These are phyloP conservation scores for Sebastes flavidus DNA, from an alignment of 2,797 vertebrate genomes.

Conservation along the genomic window DNA sequence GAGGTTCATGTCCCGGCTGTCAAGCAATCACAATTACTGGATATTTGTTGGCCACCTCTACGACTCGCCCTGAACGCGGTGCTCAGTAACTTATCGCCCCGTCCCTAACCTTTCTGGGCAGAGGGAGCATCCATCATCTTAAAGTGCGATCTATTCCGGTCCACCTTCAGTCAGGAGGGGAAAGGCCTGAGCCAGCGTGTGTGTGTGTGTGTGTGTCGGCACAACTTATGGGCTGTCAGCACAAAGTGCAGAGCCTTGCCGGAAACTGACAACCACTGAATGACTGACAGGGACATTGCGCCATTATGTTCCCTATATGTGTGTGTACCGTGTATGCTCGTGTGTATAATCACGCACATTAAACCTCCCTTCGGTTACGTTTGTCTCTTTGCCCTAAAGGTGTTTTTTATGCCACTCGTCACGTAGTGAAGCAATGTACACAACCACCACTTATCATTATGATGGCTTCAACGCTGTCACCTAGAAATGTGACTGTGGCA, in stretches of 20 bases:
- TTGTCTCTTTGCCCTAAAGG: constrained; percentile 43
- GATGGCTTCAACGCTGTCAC: constrained; percentile 88
- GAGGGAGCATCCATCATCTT: constrained; percentile 79
- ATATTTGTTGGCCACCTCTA: constrained; percentile 63
- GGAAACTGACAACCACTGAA: constrained; percentile 74
- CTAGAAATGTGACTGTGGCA: constrained; percentile 42
- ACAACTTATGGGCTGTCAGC: constrained; percentile 84
- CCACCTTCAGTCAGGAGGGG: constrained; percentile 62
- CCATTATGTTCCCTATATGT: constrained; percentile 53
- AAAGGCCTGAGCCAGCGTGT: constrained; percentile 64
- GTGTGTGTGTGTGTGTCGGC: constrained; percentile 31
- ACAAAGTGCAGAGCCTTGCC: constrained; percentile 80
- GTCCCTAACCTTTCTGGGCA: constrained; percentile 80
- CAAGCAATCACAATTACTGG: constrained; percentile 70
- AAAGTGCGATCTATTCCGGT: constrained; percentile 80
- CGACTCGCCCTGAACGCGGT: constrained; percentile 43
- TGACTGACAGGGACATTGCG: constrained; percentile 81
- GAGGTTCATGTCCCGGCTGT: constrained; percentile 58
- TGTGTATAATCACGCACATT: constrained; percentile 48
- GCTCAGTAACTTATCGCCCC: constrained; percentile 77
- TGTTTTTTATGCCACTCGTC: constrained; percentile 24
- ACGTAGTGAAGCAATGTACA: constrained; percentile 35
- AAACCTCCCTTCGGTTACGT: constrained; percentile 46
- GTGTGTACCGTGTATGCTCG: constrained; percentile 25
- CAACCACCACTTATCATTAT: constrained; percentile 87